Percentiles rank a stretch among this genome's conserved stretches.
These are phyloP conservation scores for Cecidostiba fungosa DNA, from an alignment of 2,888 invertebrate species.

Conservation along the genomic window DNA sequence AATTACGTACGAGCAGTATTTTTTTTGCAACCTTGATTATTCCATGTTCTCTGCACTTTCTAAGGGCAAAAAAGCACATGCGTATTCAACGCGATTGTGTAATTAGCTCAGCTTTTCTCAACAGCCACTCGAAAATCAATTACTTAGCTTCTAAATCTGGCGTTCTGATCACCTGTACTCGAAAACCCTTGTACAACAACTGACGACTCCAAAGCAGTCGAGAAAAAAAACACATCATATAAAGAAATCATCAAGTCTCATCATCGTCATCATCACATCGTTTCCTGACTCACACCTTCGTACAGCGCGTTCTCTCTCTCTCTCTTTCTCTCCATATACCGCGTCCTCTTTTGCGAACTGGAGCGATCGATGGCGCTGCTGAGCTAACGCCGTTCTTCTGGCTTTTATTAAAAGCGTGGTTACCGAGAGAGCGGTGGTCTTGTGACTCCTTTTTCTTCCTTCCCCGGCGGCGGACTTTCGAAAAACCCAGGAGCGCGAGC, in stretches of 20 bases:
- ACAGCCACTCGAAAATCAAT: background rate
- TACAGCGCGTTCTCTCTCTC: background rate
- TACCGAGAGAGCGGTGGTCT: background rate
- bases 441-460: background rate
- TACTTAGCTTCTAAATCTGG: background rate
- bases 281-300: background rate
- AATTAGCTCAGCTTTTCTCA: constrained; percentile 6
- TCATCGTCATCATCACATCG: background rate
- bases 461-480: constrained; percentile 16
- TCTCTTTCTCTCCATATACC: background rate
- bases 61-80: background rate
- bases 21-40: background rate
- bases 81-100: background rate
- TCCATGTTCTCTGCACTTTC: background rate
- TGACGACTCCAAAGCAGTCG: background rate
- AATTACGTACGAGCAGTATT: background rate
- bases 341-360: constrained; percentile 53
- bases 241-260: background rate
- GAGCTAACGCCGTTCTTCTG: constrained; percentile 8
- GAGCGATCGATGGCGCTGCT: constrained; percentile 50
- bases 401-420: constrained; percentile 25
- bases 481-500: background rate
- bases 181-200: background rate
- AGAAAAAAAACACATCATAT: background rate
- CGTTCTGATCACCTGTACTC: background rate